These are phyloP conservation scores for Rhineura floridana DNA, from an alignment of 2,113 vertebrate genomes.

Conservation along the genomic window DNA sequence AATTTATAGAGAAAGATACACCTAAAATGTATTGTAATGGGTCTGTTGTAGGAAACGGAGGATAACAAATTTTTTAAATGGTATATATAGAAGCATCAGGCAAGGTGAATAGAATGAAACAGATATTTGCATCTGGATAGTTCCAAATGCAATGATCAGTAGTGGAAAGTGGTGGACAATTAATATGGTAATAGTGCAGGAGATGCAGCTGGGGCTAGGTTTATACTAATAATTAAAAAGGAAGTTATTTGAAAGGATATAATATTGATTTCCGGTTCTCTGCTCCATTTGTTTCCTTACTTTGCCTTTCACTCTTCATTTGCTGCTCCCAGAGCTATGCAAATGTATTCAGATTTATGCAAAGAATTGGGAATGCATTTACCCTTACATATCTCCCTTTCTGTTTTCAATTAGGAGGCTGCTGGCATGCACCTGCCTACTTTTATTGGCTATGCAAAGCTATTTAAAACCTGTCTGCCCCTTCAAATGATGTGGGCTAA, in stretches of 20 bases:
- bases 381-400: not conserved
- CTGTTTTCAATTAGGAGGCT: constrained; percentile 44
- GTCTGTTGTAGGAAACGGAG: not conserved
- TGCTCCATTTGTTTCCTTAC: not conserved
- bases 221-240: not conserved
- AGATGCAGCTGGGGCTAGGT: not conserved
- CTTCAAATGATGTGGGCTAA: constrained; percentile 62
- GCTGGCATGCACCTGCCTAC: constrained; percentile 51
- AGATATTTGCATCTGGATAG: not conserved
- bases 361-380: constrained; percentile 6
- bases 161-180: not conserved
- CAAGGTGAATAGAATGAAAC: not conserved
- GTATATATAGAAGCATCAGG: not conserved
- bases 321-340: constrained; percentile 7
- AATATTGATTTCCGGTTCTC: not conserved
- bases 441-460: constrained; percentile 55
- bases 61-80: not conserved
- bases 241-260: not conserved
- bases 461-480: constrained; percentile 68
- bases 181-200: constrained; percentile 1
- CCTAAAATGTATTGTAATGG: not conserved
- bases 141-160: not conserved
- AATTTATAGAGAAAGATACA: not conserved
- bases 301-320: not conserved
- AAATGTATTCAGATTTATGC: constrained; percentile 42